Conservation (phyloP, 2,888 invertebrate genomes). For the Cyclophora albipunctata region DNA sequence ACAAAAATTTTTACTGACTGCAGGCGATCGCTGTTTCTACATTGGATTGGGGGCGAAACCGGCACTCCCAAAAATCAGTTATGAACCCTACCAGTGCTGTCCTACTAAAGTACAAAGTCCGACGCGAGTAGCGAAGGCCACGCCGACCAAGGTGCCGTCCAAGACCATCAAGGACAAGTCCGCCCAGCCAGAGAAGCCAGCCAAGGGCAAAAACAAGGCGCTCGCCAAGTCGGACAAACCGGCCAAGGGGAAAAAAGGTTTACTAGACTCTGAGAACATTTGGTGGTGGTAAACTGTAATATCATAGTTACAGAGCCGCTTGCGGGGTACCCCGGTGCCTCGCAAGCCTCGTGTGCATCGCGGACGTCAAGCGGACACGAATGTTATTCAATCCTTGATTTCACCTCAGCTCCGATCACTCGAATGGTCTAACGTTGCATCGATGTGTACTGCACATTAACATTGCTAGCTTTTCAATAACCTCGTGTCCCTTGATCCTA, state of each 20-base stretch:
- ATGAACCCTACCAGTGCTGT: constrained; percentile 95
- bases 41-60: constrained; percentile 93
- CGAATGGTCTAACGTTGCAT: constrained; percentile 52
- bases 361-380: constrained; percentile 67
- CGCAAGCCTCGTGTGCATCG: constrained; percentile 49
- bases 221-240: constrained; percentile 75
- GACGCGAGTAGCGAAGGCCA: constrained; percentile 87
- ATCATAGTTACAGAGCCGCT: constrained; percentile 17
- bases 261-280: constrained; percentile 89
- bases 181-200: constrained; percentile 47
- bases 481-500: constrained; percentile 71
- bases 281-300: constrained; percentile 82
- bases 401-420: constrained; percentile 39
- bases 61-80: constrained; percentile 83
- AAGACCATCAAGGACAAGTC: constrained; percentile 66
- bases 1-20: constrained; percentile 90
- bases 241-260: constrained; percentile 84
- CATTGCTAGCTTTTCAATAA: constrained; percentile 57
- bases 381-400: constrained; percentile 44
- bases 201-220: constrained; percentile 68
- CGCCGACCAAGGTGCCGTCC: constrained; percentile 76
- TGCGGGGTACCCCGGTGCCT: constrained; percentile 32
- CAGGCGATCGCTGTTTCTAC: constrained; percentile 98
- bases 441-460: constrained; percentile 50
- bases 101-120: constrained; percentile 87